Percentiles rank a stretch among this genome's conserved stretches.
These are phyloP conservation scores for Danionella dracula DNA, from an alignment of 2,797 vertebrate genomes.

Conservation along the genomic window DNA sequence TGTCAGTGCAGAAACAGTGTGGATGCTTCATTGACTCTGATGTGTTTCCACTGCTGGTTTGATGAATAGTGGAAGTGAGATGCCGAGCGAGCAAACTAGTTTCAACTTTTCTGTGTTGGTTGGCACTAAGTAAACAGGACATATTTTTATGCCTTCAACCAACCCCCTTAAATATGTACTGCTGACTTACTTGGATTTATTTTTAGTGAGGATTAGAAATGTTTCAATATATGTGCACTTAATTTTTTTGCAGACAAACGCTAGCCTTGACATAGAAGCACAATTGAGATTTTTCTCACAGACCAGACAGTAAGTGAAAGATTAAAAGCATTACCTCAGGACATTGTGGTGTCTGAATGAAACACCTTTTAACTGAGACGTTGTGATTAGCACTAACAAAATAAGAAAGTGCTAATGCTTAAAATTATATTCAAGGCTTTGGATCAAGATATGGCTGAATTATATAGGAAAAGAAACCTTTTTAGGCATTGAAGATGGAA, in stretches of 20 bases:
- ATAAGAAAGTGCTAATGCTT: too few species aligned
- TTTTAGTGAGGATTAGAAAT: constrained; percentile 29
- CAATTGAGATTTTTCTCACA: not conserved
- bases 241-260: constrained; percentile 30
- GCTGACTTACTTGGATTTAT: too few species aligned
- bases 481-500: too few species aligned
- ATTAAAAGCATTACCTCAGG: constrained; percentile 6
- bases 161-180: too few species aligned
- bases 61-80: constrained; percentile 22
- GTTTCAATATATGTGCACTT: constrained; percentile 32
- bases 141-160: constrained; percentile 29
- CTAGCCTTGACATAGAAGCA: not conserved
- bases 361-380: not conserved
- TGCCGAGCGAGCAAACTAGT: constrained; percentile 12
- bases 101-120: constrained; percentile 12
- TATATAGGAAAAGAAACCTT: too few species aligned
- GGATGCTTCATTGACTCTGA: constrained; percentile 17
- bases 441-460: too few species aligned
- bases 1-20: not conserved
- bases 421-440: too few species aligned
- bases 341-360: constrained; percentile 2
- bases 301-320: not conserved
- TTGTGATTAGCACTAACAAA: too few species aligned
- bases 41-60: not conserved
- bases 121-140: not conserved